Evolutionary conservation across 2,888 invertebrate species (phyloP).

Genomic region (Amitus sp.): DNA sequence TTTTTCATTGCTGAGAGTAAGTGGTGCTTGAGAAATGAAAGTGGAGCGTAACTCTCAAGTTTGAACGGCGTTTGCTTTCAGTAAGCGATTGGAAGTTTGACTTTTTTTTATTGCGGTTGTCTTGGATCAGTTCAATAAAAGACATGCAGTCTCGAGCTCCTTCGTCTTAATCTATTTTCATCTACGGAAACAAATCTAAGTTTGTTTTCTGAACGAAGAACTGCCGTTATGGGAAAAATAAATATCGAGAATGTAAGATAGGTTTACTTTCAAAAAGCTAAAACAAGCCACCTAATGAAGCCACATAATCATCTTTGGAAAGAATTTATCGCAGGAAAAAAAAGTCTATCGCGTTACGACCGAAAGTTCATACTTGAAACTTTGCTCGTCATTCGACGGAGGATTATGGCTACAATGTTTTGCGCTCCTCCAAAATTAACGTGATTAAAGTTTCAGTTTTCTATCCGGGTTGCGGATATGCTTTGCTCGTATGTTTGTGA

Average conservation of each 20-base stretch:
- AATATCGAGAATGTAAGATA: no score
- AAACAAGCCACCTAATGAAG: no score
- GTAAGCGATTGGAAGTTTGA: no score
- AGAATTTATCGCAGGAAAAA: no score
- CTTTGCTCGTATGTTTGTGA: not conserved
- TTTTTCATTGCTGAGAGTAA: not conserved
- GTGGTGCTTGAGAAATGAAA: no score
- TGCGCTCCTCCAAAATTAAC: not conserved
- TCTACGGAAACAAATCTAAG: not conserved
- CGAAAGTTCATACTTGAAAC: not conserved
- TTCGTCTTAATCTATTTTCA: not conserved
- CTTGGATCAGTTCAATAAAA: not conserved
- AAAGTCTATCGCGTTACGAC: not conserved
- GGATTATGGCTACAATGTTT: not conserved
- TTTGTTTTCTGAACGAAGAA: no score
- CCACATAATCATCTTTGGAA: no score
- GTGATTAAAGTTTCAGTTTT: slow-evolving; percentile 1
- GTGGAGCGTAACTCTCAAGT: no score
- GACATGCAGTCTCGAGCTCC: not conserved
- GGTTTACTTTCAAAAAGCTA: no score
- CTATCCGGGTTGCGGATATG: not conserved
- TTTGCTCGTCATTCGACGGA: not conserved
- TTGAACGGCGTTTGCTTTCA: no score
- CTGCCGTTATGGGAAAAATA: no score
- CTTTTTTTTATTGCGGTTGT: no score